Evolutionary conservation across 2,888 invertebrate species (phyloP).

Genomic region (Adelphocoris suturalis): DNA sequence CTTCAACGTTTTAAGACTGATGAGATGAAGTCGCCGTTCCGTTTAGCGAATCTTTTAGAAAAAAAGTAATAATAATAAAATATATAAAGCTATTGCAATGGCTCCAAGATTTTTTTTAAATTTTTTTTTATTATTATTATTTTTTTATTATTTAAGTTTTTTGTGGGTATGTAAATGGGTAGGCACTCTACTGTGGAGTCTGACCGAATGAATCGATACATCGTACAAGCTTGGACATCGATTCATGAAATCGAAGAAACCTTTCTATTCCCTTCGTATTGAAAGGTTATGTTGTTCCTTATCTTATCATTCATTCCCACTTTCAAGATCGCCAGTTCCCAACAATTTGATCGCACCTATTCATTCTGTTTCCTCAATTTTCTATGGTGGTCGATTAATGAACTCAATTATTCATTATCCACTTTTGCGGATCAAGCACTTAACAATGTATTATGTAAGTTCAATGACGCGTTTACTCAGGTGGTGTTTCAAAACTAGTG

Average conservation of each 20-base stretch:
- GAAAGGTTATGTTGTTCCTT: constrained; percentile 26
- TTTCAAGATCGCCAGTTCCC: neutral
- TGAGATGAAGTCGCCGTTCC: no score
- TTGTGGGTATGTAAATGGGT: no score
- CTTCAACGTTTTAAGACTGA: no score
- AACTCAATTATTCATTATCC: neutral
- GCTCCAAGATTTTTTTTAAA: no score
- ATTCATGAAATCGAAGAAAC: constrained; percentile 11
- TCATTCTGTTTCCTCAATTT: neutral
- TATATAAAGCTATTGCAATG: no score
- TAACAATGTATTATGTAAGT: constrained; percentile 26
- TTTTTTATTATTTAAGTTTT: no score
- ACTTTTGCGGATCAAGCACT: neutral
- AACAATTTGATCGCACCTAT: neutral
- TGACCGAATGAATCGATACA: constrained; percentile 2
- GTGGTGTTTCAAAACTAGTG: neutral
- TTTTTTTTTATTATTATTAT: no score
- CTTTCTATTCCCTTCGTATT: neutral
- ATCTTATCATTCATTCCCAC: constrained; percentile 1
- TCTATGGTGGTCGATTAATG: neutral
- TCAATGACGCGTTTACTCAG: neutral
- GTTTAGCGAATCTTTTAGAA: no score
- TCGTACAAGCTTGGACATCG: neutral
- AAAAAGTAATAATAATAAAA: no score
- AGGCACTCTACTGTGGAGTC: no score